Conservation (phyloP, 2,888 invertebrate species). For the Lordiphosa fenestrarum region DNA sequence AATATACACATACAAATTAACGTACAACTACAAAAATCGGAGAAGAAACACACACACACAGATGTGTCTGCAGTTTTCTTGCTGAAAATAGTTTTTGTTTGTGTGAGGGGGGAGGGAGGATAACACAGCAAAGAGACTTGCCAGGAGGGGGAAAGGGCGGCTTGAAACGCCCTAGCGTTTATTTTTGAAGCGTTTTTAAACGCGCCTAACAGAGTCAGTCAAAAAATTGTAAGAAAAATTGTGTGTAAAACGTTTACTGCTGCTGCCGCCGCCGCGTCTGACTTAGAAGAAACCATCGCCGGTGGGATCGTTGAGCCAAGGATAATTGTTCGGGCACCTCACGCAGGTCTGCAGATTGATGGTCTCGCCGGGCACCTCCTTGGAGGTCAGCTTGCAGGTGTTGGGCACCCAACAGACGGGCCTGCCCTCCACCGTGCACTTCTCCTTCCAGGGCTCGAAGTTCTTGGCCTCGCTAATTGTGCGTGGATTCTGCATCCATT, state of each 20-base stretch:
- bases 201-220: constrained; percentile 43
- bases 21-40: constrained; percentile 73
- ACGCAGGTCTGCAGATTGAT: constrained; percentile 96
- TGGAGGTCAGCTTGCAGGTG: constrained; percentile 94
- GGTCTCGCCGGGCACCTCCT: constrained; percentile 96
- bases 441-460: constrained; percentile 97
- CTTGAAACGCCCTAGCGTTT: no score
- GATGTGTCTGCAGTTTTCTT: constrained; percentile 32
- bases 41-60: constrained; percentile 42
- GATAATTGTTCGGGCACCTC: constrained; percentile 96
- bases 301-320: constrained; percentile 95
- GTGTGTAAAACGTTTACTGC: neutral
- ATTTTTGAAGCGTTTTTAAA: neutral
- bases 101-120: constrained; percentile 60
- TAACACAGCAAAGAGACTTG: constrained; percentile 80
- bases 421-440: constrained; percentile 92
- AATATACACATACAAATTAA: constrained; percentile 76
- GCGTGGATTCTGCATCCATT: constrained; percentile 96
- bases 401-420: constrained; percentile 94
- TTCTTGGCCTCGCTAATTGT: constrained; percentile 92
- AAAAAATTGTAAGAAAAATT: constrained; percentile 43
- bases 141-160: constrained; percentile 25
- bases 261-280: constrained; percentile 55
- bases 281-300: constrained; percentile 89
- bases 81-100: constrained; percentile 39